These are phyloP conservation scores for Lapara coniferarum DNA, from an alignment of 2,888 invertebrate genomes.

Conservation along the genomic window DNA sequence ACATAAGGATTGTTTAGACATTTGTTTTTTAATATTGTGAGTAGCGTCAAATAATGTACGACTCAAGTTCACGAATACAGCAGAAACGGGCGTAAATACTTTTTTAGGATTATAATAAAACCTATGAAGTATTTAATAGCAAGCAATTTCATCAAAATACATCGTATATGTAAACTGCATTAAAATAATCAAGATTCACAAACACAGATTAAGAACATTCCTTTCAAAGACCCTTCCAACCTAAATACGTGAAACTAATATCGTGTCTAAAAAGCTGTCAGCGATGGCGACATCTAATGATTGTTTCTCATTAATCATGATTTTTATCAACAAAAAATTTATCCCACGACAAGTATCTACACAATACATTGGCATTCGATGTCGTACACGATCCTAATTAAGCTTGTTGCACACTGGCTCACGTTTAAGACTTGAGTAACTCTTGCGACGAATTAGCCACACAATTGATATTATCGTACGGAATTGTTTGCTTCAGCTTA, in stretches of 20 bases:
- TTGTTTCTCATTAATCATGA: conserved; percentile 32
- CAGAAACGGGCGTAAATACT: too few relatives aligned
- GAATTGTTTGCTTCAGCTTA: conserved; percentile 42
- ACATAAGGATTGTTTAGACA: too few relatives aligned
- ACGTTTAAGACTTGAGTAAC: conserved; percentile 25
- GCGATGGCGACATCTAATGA: conserved; percentile 6
- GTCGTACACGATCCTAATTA: conserved; percentile 22
- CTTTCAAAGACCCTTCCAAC: background rate
- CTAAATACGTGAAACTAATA: conserved; percentile 28
- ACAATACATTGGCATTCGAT: conserved; percentile 26
- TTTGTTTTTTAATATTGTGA: too few relatives aligned
- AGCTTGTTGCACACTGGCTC: conserved; percentile 15
- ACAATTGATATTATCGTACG: conserved; percentile 56
- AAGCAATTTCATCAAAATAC: too few relatives aligned
- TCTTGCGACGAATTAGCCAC: conserved; percentile 46
- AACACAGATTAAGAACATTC: background rate
- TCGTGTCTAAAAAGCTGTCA: conserved; percentile 18
- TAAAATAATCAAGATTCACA: background rate
- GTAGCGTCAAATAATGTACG: too few relatives aligned
- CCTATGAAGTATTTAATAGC: too few relatives aligned
- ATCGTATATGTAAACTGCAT: too few relatives aligned
- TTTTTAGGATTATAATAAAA: too few relatives aligned
- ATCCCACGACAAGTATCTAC: conserved; percentile 33
- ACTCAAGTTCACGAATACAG: too few relatives aligned
- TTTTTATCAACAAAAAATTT: conserved; percentile 35